These are phyloP conservation scores for Drosophila kurseongensis DNA, from an alignment of 1,140 invertebrate species.

Conservation along the genomic window DNA sequence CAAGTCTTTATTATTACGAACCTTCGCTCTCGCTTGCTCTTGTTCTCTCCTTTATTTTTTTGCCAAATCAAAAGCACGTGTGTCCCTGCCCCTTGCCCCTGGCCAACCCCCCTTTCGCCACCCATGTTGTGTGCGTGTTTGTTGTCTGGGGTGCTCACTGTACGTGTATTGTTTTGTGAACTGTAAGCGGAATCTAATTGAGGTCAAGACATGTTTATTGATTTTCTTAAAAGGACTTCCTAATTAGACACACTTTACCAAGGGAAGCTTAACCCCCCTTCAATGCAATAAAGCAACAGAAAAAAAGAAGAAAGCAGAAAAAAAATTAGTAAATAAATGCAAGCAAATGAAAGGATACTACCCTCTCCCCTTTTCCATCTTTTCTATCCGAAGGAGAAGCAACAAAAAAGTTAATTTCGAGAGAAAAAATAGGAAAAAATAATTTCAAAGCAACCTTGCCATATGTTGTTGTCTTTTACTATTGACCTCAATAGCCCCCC, in stretches of 20 bases:
- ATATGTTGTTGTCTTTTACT: slow-evolving; percentile 80
- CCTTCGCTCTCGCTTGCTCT: slow-evolving; percentile 22
- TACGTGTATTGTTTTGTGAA: slow-evolving; percentile 76
- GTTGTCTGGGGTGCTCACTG: slow-evolving; percentile 71
- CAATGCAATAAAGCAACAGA: slow-evolving; percentile 28
- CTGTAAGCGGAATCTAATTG: slow-evolving; percentile 81
- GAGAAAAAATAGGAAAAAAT: slow-evolving; percentile 50
- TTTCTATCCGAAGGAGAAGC: slow-evolving; percentile 1
- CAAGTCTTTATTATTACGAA: slow-evolving; percentile 67
- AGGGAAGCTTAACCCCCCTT: slow-evolving; percentile 17
- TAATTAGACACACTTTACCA: slow-evolving; percentile 77
- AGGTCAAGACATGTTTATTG: slow-evolving; percentile 83
- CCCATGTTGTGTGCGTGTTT: slow-evolving; percentile 54
- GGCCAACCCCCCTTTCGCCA: not conserved
- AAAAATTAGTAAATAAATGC: slow-evolving; percentile 19
- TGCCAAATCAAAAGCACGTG: slow-evolving; percentile 74
- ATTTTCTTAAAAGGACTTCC: slow-evolving; percentile 82
- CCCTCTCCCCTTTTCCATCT: slow-evolving; percentile 10
- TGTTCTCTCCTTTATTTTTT: slow-evolving; percentile 34
- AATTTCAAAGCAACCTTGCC: slow-evolving; percentile 77
- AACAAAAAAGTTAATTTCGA: slow-evolving; percentile 71
- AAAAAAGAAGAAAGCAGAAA: too few relatives aligned
- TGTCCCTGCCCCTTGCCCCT: slow-evolving; percentile 25
- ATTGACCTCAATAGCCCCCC: slow-evolving; percentile 69
- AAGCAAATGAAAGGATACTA: slow-evolving; percentile 9